These are phyloP conservation scores for Haemorhous mexicanus DNA, from an alignment of 2,113 vertebrate species.

Conservation along the genomic window DNA sequence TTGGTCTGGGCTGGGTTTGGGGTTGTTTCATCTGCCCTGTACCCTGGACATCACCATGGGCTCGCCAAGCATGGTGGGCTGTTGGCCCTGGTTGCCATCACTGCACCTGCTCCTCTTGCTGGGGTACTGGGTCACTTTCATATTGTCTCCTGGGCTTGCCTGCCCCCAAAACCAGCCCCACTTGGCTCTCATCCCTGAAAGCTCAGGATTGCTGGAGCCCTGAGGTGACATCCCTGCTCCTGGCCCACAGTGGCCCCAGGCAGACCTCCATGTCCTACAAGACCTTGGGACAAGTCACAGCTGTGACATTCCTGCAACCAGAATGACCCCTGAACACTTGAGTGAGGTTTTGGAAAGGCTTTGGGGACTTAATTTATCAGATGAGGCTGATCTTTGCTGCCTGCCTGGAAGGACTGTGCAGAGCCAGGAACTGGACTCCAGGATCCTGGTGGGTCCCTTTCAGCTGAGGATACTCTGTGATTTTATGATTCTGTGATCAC, in stretches of 20 bases:
- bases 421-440: background rate
- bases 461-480: background rate
- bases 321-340: background rate
- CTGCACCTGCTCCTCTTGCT: background rate
- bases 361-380: background rate
- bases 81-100: background rate
- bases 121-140: background rate
- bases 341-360: background rate
- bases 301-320: background rate
- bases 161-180: background rate
- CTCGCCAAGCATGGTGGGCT: background rate
- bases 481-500: background rate
- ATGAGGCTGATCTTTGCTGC: background rate
- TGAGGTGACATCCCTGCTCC: background rate
- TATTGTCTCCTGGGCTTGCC: background rate
- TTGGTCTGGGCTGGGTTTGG: background rate
- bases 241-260: background rate
- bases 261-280: background rate
- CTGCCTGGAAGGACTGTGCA: background rate
- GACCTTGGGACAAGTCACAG: background rate
- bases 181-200: background rate
- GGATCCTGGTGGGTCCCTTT: background rate
- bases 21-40: background rate
- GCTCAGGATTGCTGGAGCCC: background rate
- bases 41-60: rapidly evolving